Base-by-base conservation (phyloP, 1,140 invertebrate genomes). In the Diachasma alloeum region DNA sequence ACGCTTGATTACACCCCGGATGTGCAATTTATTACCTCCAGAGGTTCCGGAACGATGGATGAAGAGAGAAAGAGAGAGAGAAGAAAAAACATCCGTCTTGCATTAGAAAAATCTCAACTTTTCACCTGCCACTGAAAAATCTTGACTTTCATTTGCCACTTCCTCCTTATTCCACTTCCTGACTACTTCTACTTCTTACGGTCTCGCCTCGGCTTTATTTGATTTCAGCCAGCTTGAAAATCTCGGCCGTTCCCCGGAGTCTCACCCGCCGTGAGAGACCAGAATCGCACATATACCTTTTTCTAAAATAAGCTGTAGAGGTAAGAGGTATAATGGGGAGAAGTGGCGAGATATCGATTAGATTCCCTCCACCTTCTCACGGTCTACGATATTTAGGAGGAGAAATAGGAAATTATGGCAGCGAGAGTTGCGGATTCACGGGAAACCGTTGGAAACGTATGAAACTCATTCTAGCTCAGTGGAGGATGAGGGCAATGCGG, bases 21-120 rank as follows among this genome's bases (percentile, higher is more conserved):
- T 80, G 77, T 72, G 37, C 81, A 79, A 82, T 83, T 82, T 82
- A 82, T 82, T 79, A 74, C 79, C 39, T 75, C 48, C 48, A 9
- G 15, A 0, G 48, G 48, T 53, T 53, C 48, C 48, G 17, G 17
- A 1, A 11, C 2, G 44, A 46, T 46, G 31, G 31, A 31, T 31
- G 31, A 31, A 31, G 31, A 31, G 2, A 31, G 31, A 31, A 6
- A 31, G 31, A 6, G 31, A 31, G 31, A 31, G 3, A 59, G 3
- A 59, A 3, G 17, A 59, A 59, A 59, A 59, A 59, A 9, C 53
- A 17, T 59, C 53, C 31, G 31, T 59, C n/a, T 11, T 46, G 59
- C 24, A 63, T 63, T 63, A 24, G 59, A 26, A 63, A 53, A 63
- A 63, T 63, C 26, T 68, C 31, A 68, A 68, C 66, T 68, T 68